phyloP scores from a whole-genome alignment of 2,797 vertebrate species.

The Coreius guichenoti region DNA sequence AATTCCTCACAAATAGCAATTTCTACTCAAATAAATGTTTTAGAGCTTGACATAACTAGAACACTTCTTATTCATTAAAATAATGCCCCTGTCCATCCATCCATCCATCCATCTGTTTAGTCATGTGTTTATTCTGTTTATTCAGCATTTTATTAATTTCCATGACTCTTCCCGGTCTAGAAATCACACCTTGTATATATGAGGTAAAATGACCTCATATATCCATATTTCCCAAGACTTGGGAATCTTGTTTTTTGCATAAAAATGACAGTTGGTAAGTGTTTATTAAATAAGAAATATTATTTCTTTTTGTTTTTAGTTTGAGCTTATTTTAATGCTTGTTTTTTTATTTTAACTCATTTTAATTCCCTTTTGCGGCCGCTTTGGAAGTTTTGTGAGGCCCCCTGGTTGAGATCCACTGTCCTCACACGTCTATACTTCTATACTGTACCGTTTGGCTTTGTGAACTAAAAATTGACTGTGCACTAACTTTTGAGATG shows the following conservation, averaged over 20 bases:
- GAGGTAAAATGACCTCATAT: neutral
- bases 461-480: neutral
- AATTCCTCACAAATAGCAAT: neutral
- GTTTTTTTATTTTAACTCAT: neutral
- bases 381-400: neutral
- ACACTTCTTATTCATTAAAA: neutral
- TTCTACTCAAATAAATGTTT: no score
- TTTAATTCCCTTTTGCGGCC: neutral
- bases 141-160: neutral
- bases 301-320: neutral
- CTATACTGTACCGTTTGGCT: neutral
- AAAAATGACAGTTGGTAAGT: neutral
- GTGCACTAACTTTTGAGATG: neutral
- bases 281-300: neutral
- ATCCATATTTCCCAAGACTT: neutral
- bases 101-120: no score
- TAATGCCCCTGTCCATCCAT: no score
- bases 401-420: neutral
- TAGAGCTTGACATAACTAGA: neutral
- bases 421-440: neutral
- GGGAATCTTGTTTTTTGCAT: neutral
- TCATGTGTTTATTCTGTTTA: no score
- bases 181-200: neutral
- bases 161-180: neutral
- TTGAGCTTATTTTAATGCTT: neutral